Conservation (phyloP, 2,888 invertebrate genomes). For the Rhogogaster chlorosoma region DNA sequence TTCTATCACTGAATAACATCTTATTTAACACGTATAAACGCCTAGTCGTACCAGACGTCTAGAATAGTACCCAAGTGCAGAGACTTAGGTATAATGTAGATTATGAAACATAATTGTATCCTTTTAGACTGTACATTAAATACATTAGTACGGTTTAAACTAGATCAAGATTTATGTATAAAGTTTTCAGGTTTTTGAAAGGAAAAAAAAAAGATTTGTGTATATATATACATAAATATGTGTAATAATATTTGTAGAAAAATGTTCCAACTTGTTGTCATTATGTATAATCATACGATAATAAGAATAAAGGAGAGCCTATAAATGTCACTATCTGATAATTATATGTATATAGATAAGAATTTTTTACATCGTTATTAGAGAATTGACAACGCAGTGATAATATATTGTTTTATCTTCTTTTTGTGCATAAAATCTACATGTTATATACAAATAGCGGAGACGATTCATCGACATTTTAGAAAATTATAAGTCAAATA, state of each 20-base stretch:
- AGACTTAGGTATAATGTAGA: not conserved
- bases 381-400: not conserved
- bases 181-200: not conserved
- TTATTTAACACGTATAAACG: not conserved
- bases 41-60: slow-evolving; percentile 32
- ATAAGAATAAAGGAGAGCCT: not conserved
- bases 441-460: slow-evolving; percentile 20
- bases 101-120: not conserved
- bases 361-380: slow-evolving; percentile 1
- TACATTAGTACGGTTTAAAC: not conserved
- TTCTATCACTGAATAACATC: slow-evolving; percentile 3
- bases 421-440: slow-evolving; percentile 24
- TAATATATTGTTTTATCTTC: not conserved
- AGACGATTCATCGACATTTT: slow-evolving; percentile 18
- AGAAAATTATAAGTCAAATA: not conserved
- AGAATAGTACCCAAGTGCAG: not conserved
- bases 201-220: not conserved
- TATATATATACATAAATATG: not conserved
- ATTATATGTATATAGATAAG: not conserved
- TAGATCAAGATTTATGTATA: not conserved
- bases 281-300: not conserved
- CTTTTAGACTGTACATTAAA: not conserved
- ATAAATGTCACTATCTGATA: not conserved
- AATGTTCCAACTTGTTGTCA: not conserved
- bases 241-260: not conserved